phyloP scores from a whole-genome alignment of 2,113 vertebrate genomes.

The Baryphthengus martii region DNA sequence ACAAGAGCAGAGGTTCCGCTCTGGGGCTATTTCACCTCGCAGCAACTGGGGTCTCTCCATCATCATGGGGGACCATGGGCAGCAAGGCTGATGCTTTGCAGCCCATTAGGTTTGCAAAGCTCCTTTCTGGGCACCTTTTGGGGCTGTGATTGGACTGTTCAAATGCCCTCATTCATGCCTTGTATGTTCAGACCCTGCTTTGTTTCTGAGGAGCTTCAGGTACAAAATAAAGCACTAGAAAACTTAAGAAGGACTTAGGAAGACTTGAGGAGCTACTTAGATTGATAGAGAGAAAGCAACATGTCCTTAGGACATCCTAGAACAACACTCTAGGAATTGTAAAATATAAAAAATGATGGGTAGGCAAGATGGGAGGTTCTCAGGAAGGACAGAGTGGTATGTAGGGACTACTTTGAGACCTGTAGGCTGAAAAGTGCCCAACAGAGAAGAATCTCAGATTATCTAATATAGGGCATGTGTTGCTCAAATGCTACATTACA shows the following conservation, averaged over 20 bases:
- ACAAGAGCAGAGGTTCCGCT: neutral
- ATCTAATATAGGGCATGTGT: accelerated
- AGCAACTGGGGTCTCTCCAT: neutral
- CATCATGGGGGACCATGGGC: accelerated
- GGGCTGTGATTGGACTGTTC: neutral
- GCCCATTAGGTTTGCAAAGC: neutral
- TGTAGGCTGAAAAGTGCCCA: neutral
- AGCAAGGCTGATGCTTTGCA: neutral
- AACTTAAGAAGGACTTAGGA: neutral
- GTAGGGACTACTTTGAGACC: neutral
- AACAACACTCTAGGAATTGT: neutral
- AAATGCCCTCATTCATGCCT: neutral
- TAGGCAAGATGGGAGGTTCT: neutral
- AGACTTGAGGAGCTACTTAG: neutral
- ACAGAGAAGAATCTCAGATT: accelerated
- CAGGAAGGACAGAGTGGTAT: neutral
- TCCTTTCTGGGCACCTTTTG: neutral
- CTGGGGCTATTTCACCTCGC: accelerated
- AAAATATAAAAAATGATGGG: neutral
- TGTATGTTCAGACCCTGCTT: neutral
- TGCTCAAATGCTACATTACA: neutral
- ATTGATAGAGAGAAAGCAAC: neutral
- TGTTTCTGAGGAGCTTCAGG: neutral
- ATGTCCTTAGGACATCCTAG: neutral
- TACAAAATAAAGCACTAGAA: neutral